Percentiles rank a stretch among this genome's conserved stretches.
Evolutionary conservation across 2,113 vertebrate species (phyloP).

Genomic region (Ahaetulla prasina): DNA sequence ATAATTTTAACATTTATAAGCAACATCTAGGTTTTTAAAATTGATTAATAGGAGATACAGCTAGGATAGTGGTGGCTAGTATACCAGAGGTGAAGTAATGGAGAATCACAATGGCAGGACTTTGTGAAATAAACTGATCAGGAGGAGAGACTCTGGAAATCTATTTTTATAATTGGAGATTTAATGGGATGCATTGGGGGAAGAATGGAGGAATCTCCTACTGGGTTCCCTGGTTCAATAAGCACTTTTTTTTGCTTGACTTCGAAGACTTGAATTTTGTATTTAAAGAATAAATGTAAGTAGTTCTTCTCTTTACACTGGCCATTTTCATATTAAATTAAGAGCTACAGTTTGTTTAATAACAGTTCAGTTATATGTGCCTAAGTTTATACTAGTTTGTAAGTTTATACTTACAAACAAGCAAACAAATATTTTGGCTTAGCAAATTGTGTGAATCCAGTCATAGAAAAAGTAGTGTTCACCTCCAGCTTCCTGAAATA

Average conservation of each 20-base stretch:
- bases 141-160: not conserved
- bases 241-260: not conserved
- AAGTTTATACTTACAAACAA: not conserved
- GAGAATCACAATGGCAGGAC: not conserved
- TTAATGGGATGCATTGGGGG: not conserved
- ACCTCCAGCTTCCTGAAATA: not conserved
- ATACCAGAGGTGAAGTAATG: not conserved
- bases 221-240: not conserved
- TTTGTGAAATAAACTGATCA: not conserved
- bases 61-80: not conserved
- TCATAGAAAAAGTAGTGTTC: not conserved
- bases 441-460: not conserved
- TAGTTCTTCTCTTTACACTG: not conserved
- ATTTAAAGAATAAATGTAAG: not conserved
- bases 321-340: not conserved
- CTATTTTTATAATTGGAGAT: not conserved
- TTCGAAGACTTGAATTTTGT: not conserved
- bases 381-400: not conserved
- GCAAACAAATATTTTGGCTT: not conserved
- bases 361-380: not conserved
- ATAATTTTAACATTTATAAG: slow-evolving; percentile 23
- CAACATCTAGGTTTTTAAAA: not conserved
- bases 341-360: not conserved
- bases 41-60: not conserved
- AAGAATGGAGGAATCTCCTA: not conserved